phyloP scores from a whole-genome alignment of 2,888 invertebrate genomes.

The Epistrophella euchroma region DNA sequence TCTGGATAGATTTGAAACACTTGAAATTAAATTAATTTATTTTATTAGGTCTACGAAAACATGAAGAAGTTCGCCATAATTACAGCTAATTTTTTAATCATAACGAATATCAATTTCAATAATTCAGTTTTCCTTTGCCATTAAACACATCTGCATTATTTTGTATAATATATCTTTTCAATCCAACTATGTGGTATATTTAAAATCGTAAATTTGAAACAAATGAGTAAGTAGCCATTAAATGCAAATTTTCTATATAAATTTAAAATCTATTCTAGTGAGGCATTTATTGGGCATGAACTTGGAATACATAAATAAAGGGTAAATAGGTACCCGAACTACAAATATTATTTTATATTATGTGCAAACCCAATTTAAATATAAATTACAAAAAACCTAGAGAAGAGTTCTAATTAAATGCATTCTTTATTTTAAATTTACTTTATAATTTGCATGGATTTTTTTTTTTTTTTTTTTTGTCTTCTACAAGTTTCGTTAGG shows the following conservation, averaged over 20 bases:
- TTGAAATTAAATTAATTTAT: too few species aligned
- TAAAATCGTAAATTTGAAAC: not conserved
- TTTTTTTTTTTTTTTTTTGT: constrained; percentile 20
- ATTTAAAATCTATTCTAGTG: not conserved
- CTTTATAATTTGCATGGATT: constrained; percentile 58
- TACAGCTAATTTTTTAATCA: too few species aligned
- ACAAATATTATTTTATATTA: not conserved
- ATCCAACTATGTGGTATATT: too few species aligned
- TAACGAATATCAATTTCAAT: too few species aligned
- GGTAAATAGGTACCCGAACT: not conserved
- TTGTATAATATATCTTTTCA: too few species aligned
- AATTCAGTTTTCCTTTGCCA: too few species aligned
- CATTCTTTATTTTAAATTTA: constrained; percentile 71
- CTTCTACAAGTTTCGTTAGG: constrained; percentile 31
- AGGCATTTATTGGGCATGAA: not conserved
- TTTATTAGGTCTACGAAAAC: too few species aligned
- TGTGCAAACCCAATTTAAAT: not conserved
- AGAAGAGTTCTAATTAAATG: constrained; percentile 70
- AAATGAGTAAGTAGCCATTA: not conserved
- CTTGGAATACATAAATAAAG: not conserved
- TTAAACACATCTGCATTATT: too few species aligned
- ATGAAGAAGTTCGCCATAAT: too few species aligned
- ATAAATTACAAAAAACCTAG: constrained; percentile 18
- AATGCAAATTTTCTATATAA: constrained; percentile 53
- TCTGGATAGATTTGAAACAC: too few species aligned